Conservation (phyloP, 30 jellyfish, hydroid and myxozoan genomes). For the Clytia hemisphaerica region DNA sequence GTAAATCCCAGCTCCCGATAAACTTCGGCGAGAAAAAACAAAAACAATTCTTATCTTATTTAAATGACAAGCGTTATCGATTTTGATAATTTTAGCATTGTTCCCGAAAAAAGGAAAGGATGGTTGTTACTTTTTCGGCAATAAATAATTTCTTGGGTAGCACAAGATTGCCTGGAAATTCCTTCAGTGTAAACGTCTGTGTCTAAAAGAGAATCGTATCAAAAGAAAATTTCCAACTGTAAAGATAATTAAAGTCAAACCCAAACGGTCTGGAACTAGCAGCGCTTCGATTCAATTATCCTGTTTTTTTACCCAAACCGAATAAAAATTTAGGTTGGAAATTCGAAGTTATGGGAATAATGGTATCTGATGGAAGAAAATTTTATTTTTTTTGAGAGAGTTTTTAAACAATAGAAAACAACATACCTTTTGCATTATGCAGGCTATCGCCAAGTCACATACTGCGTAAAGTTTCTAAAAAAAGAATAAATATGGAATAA, state of each 20-base stretch:
- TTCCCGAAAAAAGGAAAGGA: no score
- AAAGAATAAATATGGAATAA: not conserved
- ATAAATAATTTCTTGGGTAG: conserved; percentile 73
- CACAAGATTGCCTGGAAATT: conserved; percentile 92
- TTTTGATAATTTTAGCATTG: not conserved
- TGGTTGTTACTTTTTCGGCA: conserved; percentile 59
- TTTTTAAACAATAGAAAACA: not conserved
- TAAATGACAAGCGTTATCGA: not conserved
- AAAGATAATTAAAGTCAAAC: no score
- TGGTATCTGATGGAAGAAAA: not conserved
- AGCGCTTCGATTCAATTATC: no score
- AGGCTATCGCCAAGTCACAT: conserved; percentile 69
- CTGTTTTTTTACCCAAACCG: no score
- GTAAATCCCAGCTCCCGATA: not conserved
- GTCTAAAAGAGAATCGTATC: no score
- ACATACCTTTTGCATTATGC: conserved; percentile 62
- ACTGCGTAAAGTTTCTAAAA: conserved; percentile 67
- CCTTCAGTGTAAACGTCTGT: conserved; percentile 65
- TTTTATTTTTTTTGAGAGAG: no score
- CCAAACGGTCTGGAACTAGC: no score
- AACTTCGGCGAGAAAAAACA: not conserved
- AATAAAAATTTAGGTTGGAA: no score
- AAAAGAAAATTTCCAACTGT: no score
- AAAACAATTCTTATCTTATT: not conserved
- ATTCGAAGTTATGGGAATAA: not conserved